Base-by-base conservation (phyloP, 2,113 vertebrate species). In the Oncorhynchus gorbuscha region DNA sequence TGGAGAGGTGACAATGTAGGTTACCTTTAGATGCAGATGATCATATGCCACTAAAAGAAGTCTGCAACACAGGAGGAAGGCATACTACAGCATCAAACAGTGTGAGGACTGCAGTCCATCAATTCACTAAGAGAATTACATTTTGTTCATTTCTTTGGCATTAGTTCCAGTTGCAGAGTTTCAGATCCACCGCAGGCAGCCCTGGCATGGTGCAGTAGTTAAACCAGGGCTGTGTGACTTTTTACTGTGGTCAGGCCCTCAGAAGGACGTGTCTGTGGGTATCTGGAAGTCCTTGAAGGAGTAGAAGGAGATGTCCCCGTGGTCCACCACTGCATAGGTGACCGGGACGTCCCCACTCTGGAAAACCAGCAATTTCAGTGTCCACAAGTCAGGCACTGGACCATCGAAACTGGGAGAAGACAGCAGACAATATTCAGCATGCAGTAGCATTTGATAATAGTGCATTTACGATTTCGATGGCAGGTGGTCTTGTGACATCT, bases 221-320 rank as follows among this genome's bases (percentile, higher is more conserved):
- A 26, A 24, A 26, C 51, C 16, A 30, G 18, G 18, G 55, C 12
- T 28, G 5, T 72, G 70, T 72, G 70, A 35, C 45, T 72, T 49
- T 45, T 45, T 45, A 2, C 39, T 45, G 39, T 30, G 70, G 45
- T 26, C 51, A 55, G 39, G 39, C 39, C 39, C 39, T 95, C 92
- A 95, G 14, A 88, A 88, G 72, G 83, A 85, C 62, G 95, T 75
- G 45, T 98, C 96, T 8, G 82, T 74, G 0, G 97, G 97, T 77
- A 99, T 89, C 66, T 94, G 94, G 90, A 99, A 98, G 55, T 95
- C 94, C 86, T 95, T 97, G 75, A 99, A 96, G 30, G 94, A 95
- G 81, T 97, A 99, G 89, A 99, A 99, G 85, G 97, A 94, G 80
- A 99, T 92, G 91, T 99, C 97, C 70, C 97, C 98, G 0, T 95